Percentiles rank a stretch among this genome's conserved stretches.
phyloP scores from a whole-genome alignment of 2,113 vertebrate species.

The Myrmecobius fasciatus region DNA sequence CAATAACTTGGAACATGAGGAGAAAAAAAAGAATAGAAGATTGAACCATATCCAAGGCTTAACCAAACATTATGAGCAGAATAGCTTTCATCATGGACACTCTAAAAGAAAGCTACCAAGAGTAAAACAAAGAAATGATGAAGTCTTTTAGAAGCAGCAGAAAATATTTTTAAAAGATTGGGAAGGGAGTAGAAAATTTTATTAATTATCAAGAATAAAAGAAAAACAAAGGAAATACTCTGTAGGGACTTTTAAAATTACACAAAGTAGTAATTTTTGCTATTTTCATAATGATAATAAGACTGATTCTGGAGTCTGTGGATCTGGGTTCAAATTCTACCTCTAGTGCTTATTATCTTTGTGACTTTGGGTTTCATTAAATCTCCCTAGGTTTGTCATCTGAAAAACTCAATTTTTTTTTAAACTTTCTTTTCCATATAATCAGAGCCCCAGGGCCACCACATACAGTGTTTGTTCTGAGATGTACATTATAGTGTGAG shows the following conservation, averaged over 20 bases:
- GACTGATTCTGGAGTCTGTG: neutral
- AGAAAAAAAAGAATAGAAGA: neutral
- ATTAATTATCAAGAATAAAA: slow-evolving; percentile 27
- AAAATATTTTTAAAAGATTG: slow-evolving; percentile 20
- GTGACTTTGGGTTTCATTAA: neutral
- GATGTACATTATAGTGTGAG: neutral
- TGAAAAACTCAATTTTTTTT: neutral
- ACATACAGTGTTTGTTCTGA: neutral
- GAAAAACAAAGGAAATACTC: neutral
- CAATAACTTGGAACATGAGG: neutral
- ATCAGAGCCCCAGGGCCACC: neutral
- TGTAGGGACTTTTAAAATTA: slow-evolving; percentile 20
- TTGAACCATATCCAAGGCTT: neutral
- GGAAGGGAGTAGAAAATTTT: slow-evolving; percentile 23
- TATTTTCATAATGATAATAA: neutral
- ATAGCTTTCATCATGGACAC: neutral
- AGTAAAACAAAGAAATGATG: neutral
- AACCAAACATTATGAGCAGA: neutral
- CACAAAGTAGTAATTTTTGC: neutral
- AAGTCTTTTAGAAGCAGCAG: neutral
- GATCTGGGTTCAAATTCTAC: neutral
- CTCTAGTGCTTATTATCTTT: neutral
- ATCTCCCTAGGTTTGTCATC: neutral
- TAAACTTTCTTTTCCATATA: neutral
- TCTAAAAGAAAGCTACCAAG: neutral